Conservation (phyloP, 2,888 invertebrate genomes). For the Oeneis ivallda region DNA sequence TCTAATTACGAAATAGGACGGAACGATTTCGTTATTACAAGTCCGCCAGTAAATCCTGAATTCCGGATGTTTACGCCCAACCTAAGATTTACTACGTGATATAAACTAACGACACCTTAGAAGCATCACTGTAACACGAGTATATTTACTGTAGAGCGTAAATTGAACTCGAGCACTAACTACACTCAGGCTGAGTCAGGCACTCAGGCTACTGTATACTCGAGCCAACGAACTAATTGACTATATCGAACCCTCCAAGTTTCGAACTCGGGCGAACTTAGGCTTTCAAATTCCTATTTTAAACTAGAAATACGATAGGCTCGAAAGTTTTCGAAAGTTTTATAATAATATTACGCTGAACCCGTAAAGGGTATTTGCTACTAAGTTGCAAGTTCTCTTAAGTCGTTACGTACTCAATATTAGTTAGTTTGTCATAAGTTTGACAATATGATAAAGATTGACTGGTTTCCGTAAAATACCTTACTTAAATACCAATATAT, state of each 20-base stretch:
- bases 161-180: constrained; percentile 31
- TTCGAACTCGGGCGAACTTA: constrained; percentile 60
- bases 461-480: constrained; percentile 8
- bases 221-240: constrained; percentile 65
- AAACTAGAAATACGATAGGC: constrained; percentile 61
- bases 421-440: neutral
- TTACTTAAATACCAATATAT: neutral
- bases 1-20: too few species aligned
- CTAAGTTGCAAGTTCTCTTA: constrained; percentile 15
- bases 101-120: neutral
- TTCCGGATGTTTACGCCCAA: too few species aligned
- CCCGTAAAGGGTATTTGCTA: constrained; percentile 44
- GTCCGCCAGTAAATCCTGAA: too few species aligned
- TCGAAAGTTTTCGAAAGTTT: constrained; percentile 64
- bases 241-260: constrained; percentile 69
- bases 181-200: constrained; percentile 35
- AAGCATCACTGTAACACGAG: neutral
- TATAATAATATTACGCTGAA: constrained; percentile 55
- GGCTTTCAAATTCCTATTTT: constrained; percentile 68
- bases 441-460: constrained; percentile 7
- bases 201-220: constrained; percentile 39
- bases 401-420: constrained; percentile 4
- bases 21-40: too few species aligned
- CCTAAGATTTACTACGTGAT: neutral
- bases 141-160: constrained; percentile 16